Percentiles rank a stretch among this genome's conserved stretches.
These are phyloP conservation scores for Phataginus tricuspis DNA, from an alignment of 2,797 vertebrate species.

Conservation along the genomic window DNA sequence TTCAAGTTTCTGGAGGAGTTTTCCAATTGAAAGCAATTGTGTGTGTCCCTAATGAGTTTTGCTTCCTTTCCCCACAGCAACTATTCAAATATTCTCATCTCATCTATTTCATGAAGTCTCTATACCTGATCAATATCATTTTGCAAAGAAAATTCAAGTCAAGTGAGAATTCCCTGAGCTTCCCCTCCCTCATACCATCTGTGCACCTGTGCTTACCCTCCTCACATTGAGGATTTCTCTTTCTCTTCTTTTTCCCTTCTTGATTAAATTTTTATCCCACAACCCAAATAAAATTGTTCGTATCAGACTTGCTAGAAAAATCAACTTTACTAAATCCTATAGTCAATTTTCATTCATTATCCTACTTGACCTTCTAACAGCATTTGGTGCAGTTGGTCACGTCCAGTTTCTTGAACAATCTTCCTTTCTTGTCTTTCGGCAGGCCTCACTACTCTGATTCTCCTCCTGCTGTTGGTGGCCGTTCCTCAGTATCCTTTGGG, in stretches of 20 bases:
- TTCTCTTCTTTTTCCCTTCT: not conserved
- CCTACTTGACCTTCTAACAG: not conserved
- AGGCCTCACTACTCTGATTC: not conserved
- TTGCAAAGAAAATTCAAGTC: not conserved
- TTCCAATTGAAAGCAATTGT: not conserved
- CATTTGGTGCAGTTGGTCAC: not conserved
- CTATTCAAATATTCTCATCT: not conserved
- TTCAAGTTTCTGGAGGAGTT: not conserved
- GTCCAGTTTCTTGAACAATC: not conserved
- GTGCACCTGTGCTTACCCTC: not conserved
- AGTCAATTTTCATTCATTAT: not conserved
- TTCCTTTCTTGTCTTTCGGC: not conserved
- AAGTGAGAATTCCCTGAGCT: not conserved
- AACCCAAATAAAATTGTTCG: not conserved
- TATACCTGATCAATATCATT: not conserved
- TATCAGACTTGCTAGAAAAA: not conserved
- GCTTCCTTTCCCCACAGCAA: not conserved
- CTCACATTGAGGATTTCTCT: not conserved
- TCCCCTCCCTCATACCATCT: not conserved
- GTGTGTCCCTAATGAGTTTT: not conserved
- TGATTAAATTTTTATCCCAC: not conserved
- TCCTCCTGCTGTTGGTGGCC: not conserved
- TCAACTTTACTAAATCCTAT: not conserved
- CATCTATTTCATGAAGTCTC: not conserved
- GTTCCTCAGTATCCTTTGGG: not conserved